Percentiles rank a stretch among this genome's conserved stretches.
Evolutionary conservation across 2,888 invertebrate genomes (phyloP).

Genomic region (Eumacrocentrus americanus): DNA sequence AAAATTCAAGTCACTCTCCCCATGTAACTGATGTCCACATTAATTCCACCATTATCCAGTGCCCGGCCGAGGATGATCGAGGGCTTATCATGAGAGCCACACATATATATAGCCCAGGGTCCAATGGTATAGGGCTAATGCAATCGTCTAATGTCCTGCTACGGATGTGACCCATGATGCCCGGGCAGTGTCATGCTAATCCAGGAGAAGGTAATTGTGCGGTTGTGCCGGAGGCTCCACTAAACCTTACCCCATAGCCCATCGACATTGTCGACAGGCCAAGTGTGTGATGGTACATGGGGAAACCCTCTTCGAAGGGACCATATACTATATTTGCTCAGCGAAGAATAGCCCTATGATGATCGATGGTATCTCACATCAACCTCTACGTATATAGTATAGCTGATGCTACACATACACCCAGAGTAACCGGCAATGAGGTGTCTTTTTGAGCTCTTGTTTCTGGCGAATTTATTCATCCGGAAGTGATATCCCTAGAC

Average conservation of each 20-base stretch:
- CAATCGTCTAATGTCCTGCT: slow-evolving; percentile 34
- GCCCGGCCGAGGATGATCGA: no score
- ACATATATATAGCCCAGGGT: neutral
- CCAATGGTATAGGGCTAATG: slow-evolving; percentile 29
- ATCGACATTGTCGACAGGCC: slow-evolving; percentile 25
- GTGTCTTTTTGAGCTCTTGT: slow-evolving; percentile 1
- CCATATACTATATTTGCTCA: slow-evolving; percentile 26
- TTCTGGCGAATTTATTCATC: slow-evolving; percentile 20
- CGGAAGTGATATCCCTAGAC: slow-evolving; percentile 30
- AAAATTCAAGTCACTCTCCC: no score
- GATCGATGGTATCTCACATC: slow-evolving; percentile 36
- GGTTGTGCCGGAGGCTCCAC: slow-evolving; percentile 31
- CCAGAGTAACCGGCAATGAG: no score
- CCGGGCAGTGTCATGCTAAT: slow-evolving; percentile 52
- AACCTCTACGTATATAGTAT: neutral
- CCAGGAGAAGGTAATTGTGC: slow-evolving; percentile 45
- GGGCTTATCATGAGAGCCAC: no score
- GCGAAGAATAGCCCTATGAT: slow-evolving; percentile 32
- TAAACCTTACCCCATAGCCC: slow-evolving; percentile 15
- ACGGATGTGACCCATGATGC: slow-evolving; percentile 46
- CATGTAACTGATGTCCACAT: no score
- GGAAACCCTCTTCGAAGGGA: slow-evolving; percentile 17
- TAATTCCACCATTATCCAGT: no score
- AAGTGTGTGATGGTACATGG: neutral
- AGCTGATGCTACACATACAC: neutral